Base-by-base conservation (phyloP, 2,888 invertebrate genomes). In the Melitaea athalia region DNA sequence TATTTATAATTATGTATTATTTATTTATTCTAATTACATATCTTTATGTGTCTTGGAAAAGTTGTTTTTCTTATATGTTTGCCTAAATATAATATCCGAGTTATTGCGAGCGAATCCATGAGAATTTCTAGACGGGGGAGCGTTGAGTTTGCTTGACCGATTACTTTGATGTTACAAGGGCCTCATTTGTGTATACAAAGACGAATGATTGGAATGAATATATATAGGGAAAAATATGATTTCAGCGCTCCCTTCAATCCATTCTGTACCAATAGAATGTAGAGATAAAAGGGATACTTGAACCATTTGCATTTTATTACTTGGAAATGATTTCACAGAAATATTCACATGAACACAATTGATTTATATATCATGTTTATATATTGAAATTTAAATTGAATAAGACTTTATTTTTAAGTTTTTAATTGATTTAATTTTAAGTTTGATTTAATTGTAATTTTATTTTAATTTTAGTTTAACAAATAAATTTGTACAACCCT, bases 101-200 rank as follows among this genome's bases (percentile, higher is more conserved):
- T 55, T 55, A 55, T 55, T 33, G 33, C 33, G 33, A 55, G 57
- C 10, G 15, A 42, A 38, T 57, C 15, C 57, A 57, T 42, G 57
- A 31, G 38, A n/a, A 15, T 15, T 15, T 42, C 42, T 42, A 31
- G 11, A 33, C 5, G 33, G 33, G 47, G 53, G 53, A 52, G 24
- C 47, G 11, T 6, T 31, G 55, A 66, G 38, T 59, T 74, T 68
- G 69, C 72, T 71, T 74, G 67, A 70, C 71, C 72, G 71, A 64
- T 60, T 69, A 52, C 72, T 74, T 74, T 72, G 72, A 74, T 74
- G 68, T 71, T 12, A 55, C 53, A 53, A 50, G 63, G 70, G 63
- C 53, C 65, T 72, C 70, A 72, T 72, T 72, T 72, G 72, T 72
- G 59, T 72, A 68, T 59, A 64, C 70, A 72, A 70, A 70, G 70